A percentile compares a stretch with the other conserved stretches of the same genome.
Evolutionary conservation across 2,888 invertebrate species (phyloP).

Genomic region (Andrena praecox): DNA sequence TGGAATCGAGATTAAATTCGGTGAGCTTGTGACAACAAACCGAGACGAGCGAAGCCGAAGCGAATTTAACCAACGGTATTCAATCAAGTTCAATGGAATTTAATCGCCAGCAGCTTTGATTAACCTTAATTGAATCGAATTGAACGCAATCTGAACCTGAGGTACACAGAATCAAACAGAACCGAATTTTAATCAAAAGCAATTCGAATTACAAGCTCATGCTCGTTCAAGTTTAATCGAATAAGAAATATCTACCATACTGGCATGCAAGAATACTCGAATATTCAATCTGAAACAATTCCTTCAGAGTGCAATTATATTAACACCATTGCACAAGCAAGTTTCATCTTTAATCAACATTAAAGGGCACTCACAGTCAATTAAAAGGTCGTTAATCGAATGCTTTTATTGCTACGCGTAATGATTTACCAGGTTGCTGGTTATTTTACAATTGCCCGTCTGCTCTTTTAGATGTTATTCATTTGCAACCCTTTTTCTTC

Average conservation of each 20-base stretch:
- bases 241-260: neutral
- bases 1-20: too few species aligned
- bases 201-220: too few species aligned
- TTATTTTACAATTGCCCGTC: neutral
- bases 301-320: neutral
- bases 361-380: neutral
- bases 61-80: too few species aligned
- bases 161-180: too few species aligned
- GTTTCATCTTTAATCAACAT: neutral
- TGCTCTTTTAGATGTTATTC: neutral
- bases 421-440: neutral
- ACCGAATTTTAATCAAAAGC: too few species aligned
- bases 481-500: neutral
- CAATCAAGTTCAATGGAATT: too few species aligned
- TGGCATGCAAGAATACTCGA: neutral
- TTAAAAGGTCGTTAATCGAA: conserved; percentile 18
- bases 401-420: neutral
- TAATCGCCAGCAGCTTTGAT: too few species aligned
- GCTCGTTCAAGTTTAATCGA: too few species aligned
- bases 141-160: too few species aligned
- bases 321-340: neutral
- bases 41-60: too few species aligned
- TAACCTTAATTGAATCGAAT: too few species aligned
- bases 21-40: too few species aligned
- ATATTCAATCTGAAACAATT: neutral